phyloP scores from a whole-genome alignment of 2,113 vertebrate genomes.

The Platysteira castanea region DNA sequence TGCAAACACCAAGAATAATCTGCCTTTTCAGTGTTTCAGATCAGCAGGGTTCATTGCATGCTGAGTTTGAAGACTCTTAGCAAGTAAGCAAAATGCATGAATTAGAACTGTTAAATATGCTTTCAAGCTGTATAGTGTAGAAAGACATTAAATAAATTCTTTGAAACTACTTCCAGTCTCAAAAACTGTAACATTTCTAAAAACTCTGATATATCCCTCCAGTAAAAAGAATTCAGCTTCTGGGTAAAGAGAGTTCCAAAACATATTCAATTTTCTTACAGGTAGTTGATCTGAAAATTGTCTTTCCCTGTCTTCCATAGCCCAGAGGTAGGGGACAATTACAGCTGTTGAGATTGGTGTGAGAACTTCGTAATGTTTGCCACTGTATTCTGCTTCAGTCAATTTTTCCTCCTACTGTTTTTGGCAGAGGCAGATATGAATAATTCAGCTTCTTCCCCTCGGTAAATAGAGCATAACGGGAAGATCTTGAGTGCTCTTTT shows the following conservation, averaged over 20 bases:
- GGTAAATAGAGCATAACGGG: not conserved
- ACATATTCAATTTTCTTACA: not conserved
- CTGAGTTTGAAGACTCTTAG: not conserved
- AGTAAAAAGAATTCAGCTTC: not conserved
- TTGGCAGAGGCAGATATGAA: not conserved
- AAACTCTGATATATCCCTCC: not conserved
- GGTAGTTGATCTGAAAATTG: not conserved
- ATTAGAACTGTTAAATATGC: not conserved
- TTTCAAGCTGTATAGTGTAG: not conserved
- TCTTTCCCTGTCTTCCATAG: not conserved
- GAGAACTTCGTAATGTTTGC: accelerated
- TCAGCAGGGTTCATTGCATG: not conserved
- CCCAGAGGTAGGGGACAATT: not conserved
- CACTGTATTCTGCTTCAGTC: not conserved
- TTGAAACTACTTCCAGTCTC: not conserved
- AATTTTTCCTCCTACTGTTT: not conserved
- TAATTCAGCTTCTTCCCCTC: not conserved
- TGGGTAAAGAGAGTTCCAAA: not conserved
- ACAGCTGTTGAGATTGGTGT: not conserved
- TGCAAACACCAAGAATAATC: not conserved
- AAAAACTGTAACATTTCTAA: not conserved
- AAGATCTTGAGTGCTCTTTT: not conserved
- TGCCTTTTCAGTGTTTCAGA: not conserved
- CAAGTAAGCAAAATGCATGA: not conserved
- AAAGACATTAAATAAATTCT: not conserved